Percentiles rank a stretch among this genome's conserved stretches.
These are phyloP conservation scores for Papilio machaon DNA, from an alignment of 1,140 invertebrate genomes.

Conservation along the genomic window DNA sequence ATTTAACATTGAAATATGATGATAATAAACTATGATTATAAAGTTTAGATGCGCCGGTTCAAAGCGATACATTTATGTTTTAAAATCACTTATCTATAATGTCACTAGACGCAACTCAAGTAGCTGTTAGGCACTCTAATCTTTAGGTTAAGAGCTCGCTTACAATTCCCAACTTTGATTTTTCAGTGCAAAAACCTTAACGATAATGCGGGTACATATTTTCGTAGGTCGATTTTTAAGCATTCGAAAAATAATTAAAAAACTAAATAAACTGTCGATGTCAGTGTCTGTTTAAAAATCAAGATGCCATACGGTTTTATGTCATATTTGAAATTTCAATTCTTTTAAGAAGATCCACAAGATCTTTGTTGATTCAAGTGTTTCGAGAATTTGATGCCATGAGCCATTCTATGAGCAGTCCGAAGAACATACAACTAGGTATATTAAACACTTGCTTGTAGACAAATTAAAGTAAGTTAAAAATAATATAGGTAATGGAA, in stretches of 20 bases:
- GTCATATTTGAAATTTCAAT: slow-evolving; percentile 26
- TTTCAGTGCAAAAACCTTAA: not conserved
- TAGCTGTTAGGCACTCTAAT: not conserved
- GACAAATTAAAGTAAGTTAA: not conserved
- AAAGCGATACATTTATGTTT: too few relatives aligned
- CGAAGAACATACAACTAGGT: slow-evolving; percentile 74
- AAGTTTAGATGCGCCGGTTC: too few relatives aligned
- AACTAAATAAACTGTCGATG: not conserved
- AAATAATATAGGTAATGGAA: not conserved
- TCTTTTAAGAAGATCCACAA: slow-evolving; percentile 7
- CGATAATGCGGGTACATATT: not conserved
- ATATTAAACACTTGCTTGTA: slow-evolving; percentile 31
- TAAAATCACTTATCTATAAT: not conserved
- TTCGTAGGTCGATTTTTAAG: not conserved
- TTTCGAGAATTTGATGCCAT: slow-evolving; percentile 50
- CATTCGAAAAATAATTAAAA: not conserved
- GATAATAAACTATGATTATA: too few relatives aligned
- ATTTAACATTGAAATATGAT: not conserved
- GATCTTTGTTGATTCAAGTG: slow-evolving; percentile 12
- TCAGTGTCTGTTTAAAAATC: slow-evolving; percentile 3
- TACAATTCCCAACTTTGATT: not conserved
- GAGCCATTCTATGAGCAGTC: slow-evolving; percentile 77
- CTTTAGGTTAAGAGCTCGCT: not conserved
- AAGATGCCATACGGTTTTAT: slow-evolving; percentile 15
- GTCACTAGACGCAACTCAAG: not conserved